These are phyloP conservation scores for Catocala fraxini DNA, from an alignment of 2,888 invertebrate species.

Conservation along the genomic window DNA sequence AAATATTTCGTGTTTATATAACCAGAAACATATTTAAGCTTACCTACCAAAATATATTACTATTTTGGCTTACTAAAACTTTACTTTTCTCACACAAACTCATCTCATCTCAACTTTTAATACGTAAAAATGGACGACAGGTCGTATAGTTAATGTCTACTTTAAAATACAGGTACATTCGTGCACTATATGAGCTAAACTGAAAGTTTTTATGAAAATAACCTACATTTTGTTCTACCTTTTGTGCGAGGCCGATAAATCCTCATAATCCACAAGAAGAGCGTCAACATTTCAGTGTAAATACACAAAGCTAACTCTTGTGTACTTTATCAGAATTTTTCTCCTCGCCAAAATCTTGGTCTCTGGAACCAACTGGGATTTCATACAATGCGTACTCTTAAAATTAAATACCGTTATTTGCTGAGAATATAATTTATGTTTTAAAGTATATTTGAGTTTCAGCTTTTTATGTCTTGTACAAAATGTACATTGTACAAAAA, in stretches of 20 bases:
- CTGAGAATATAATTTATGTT: constrained; percentile 7
- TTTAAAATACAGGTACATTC: background rate
- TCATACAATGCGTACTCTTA: constrained; percentile 38
- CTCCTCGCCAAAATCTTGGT: constrained; percentile 44
- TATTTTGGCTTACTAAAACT: too few relatives aligned
- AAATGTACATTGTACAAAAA: too few relatives aligned
- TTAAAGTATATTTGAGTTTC: background rate
- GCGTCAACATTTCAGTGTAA: constrained; percentile 62
- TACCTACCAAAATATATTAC: too few relatives aligned
- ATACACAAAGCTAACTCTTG: constrained; percentile 53
- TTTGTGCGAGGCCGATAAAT: constrained; percentile 58
- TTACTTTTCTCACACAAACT: background rate
- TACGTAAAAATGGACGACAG: constrained; percentile 3
- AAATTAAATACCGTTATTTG: constrained; percentile 36
- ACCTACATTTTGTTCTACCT: constrained; percentile 34
- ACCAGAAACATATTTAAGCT: background rate
- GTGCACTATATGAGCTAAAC: background rate
- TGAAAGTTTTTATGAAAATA: constrained; percentile 12
- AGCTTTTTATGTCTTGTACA: too few relatives aligned
- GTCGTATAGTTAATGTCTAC: background rate
- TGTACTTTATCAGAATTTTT: constrained; percentile 53
- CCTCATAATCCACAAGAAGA: constrained; percentile 58
- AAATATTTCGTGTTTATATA: too few relatives aligned
- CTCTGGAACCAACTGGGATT: constrained; percentile 36
- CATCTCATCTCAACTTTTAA: background rate